Base-by-base conservation (phyloP, 2,888 invertebrate genomes). In the Scaptomyza tumidula region DNA sequence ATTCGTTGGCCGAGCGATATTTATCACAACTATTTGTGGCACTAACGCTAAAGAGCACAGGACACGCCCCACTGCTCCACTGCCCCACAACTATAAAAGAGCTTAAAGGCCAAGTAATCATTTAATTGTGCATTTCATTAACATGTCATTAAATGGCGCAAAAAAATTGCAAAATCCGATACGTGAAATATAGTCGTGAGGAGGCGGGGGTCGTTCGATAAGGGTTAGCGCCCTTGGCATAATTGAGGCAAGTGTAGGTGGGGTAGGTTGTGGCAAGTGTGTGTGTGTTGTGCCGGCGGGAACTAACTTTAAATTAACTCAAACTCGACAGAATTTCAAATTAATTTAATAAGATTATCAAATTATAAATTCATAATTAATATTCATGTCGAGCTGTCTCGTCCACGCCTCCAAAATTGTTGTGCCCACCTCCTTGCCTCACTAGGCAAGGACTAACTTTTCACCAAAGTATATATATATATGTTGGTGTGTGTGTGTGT, bases 261-360 rank as follows among this genome's bases (percentile, higher is more conserved):
- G 43, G 11, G 31, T 10, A 9, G 29, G 7, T 6, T 29, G 9
- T 1, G 52, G 11, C 5, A 0, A 6, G 6, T 11, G 35, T 10
- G 48, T 24, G 3, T 4, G 35, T 9, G 48, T 6, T 19, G 1
- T 49, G 50, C 43, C n/a, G 58, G n/a, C 35, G 37, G 62, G 58
- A 63, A 67, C 71, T 69, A 85, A 84, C 71, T 87, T 84, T 85
- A 88, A 86, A 87, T 88, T 85, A 77, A 86, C 86, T 82, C 71
- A 82, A 71, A 81, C 86, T 86, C 69, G 74, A 67, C 71, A 82
- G 84, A 88, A 85, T 88, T 86, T 86, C 68, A 83, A 85, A 85
- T 85, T 86, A 85, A 85, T 88, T 84, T 86, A 86, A 88, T 88
- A 86, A 80, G 84, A 88, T 88, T 88, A 84, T 88, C 88, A 88